Evolutionary conservation across 2,888 invertebrate genomes (phyloP), one percentile per base, ranked within the genome.

Genomic region (Melieria picta): DNA sequence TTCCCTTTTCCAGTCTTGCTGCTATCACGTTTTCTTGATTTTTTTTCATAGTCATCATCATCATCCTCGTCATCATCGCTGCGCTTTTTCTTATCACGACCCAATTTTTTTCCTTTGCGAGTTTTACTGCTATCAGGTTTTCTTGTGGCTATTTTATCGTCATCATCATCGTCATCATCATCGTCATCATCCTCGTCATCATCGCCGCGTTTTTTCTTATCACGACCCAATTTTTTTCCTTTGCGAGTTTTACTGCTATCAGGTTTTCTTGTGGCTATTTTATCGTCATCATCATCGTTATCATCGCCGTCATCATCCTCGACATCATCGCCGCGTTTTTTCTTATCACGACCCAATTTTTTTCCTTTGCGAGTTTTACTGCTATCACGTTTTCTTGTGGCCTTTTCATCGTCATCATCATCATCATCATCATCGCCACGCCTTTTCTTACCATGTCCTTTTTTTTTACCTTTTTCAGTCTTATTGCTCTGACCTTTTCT

Each of bases 81-180:
- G 30, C 30, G 30, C 3, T 30, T 30, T 30, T 30, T 30, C 30
- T 30, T 30, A 30, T 30, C 30, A 2, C 30, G 30, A 30, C 30
- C 30, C 30, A 30, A 30, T 30, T 30, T 30, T 30, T 30, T 30
- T 30, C 30, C 30, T 30, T 30, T 30, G 30, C 30, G 30, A 30
- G 30, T 42, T 9, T 11, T 45, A 16, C 52, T 55, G 56, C 60
- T 60, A 60, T 63, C 61, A 48, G 68, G 62, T 42, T 68, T 70
- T 47, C 30, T 43, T 64, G 69, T 71, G n/a, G 16, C 47, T 9
- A 9, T 45, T 7, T 13, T 46, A 65, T 55, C 60, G 48, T n/a
- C n/a, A n/a, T n/a, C n/a, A n/a, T n/a, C 7, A 56, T 55, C 43
- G 9, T 30, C 13, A 48, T 7, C 64, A 52, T 55, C 55, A 3